Percentiles rank a stretch among this genome's conserved stretches.
Evolutionary conservation across 2,888 invertebrate genomes (phyloP).

Genomic region (Harpagoxenus sublaevis): DNA sequence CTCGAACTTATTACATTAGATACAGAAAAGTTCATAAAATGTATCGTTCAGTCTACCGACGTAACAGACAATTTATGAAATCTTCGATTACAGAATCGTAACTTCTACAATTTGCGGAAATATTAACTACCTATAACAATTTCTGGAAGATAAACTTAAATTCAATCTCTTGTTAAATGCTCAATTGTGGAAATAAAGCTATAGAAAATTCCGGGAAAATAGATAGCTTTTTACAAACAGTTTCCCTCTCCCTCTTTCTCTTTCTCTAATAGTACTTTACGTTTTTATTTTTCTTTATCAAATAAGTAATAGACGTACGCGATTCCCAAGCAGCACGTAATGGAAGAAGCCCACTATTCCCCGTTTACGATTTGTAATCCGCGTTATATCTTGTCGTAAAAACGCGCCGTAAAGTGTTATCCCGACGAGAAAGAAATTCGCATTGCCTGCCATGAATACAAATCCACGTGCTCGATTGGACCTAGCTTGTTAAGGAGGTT

Average conservation of each 20-base stretch:
- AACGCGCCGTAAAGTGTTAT: constrained; percentile 50
- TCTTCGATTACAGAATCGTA: not conserved
- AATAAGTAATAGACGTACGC: constrained; percentile 24
- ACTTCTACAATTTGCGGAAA: not conserved
- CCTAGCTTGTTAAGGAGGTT: constrained; percentile 19
- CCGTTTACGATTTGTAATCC: constrained; percentile 56
- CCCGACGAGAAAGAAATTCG: constrained; percentile 55
- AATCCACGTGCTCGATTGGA: constrained; percentile 44
- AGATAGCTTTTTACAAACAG: not conserved
- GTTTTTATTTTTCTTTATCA: constrained; percentile 30
- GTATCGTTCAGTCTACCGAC: not conserved
- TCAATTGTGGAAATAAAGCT: not conserved
- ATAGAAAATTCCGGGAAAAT: not conserved
- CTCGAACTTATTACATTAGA: constrained; percentile 64
- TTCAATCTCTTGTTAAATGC: not conserved
- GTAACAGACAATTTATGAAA: constrained; percentile 13
- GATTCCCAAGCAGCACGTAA: constrained; percentile 24
- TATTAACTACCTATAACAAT: not conserved
- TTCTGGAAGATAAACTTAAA: not conserved
- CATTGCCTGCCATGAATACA: constrained; percentile 54
- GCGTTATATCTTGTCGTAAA: constrained; percentile 59
- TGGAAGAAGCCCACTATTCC: constrained; percentile 40
- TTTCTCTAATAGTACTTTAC: not conserved
- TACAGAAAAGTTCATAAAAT: constrained; percentile 15
- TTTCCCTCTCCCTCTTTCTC: not conserved